Percentiles rank a stretch among this genome's conserved stretches.
Conservation (phyloP, 2,113 vertebrate species). For the Tretioscincus oriximinensis region DNA sequence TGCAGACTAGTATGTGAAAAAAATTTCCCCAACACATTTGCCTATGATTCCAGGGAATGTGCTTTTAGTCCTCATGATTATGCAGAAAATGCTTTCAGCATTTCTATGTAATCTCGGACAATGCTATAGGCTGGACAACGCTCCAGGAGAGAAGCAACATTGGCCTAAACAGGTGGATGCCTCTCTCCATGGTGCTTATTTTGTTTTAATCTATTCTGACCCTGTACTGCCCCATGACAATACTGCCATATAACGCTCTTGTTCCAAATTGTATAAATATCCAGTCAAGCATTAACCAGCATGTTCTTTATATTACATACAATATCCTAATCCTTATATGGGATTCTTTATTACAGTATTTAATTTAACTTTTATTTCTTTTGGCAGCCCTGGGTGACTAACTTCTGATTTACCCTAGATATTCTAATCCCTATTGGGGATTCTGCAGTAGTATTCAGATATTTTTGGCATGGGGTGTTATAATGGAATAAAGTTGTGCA, state of each 20-base stretch:
- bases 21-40: not conserved
- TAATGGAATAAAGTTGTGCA: too few relatives aligned
- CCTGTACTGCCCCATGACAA: not conserved
- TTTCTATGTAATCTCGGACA: not conserved
- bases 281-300: not conserved
- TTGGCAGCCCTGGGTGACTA: too few relatives aligned
- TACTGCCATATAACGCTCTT: not conserved
- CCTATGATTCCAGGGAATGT: not conserved
- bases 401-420: not conserved
- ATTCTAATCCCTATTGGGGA: not conserved
- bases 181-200: conserved; percentile 33
- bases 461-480: too few relatives aligned
- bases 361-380: not conserved
- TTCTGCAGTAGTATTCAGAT: not conserved
- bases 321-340: not conserved
- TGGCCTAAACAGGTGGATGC: conserved; percentile 7
- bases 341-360: not conserved
- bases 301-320: not conserved
- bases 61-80: not conserved
- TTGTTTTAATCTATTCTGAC: not conserved
- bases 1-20: not conserved
- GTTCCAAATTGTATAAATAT: not conserved
- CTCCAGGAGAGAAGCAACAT: not conserved
- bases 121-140: not conserved
- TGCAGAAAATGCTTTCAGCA: not conserved